Base-by-base conservation (phyloP, 2,113 vertebrate species). In the Chrysemys picta region DNA sequence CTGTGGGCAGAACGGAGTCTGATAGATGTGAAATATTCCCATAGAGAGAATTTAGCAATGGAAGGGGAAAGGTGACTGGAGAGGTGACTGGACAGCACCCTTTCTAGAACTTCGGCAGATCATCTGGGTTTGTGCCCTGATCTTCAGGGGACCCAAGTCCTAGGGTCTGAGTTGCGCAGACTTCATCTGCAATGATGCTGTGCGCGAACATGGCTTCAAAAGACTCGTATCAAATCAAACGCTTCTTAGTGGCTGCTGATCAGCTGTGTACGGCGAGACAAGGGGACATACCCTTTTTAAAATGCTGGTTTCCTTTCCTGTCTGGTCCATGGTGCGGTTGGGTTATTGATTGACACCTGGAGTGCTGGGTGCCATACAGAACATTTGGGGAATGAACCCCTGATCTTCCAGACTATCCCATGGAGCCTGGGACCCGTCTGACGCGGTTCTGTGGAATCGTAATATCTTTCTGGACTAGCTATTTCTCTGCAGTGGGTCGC, bases 391-490 rank as follows among this genome's bases (percentile, higher is more conserved):
- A 47, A 49, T 14, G 56, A 80, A 80, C 65, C 38, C 69, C 35
- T 53, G 53, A 45, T 53, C 47, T 45, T n/a, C 54, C 52, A 8
- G n/a, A 53, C 59, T 53, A 5, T n/a, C 17, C 21, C 38, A 31
- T 27, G 78, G 38, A n/a, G 29, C 45, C 65, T 21, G n/a, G 52
- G 65, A 65, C 31, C 22, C 24, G 5, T 78, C 0, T 0, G 5
- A 54, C 3, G 17, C 27, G 38, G 2, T 53, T 38, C 50, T 38
- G 84, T 10, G 24, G 7, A 10, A 35, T 69, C 65, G 31, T 84
- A 29, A 5, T 4, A 47, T 47, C 56, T 82, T 38, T 3, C 6
- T 56, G 2, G 1, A 82, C 49, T 10, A 3, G 31, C 47, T 31
- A 35, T 19, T 54, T 27, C 49, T 62, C n/a, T 81, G 25, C 1